Evolutionary conservation across 2,888 invertebrate species (phyloP), one percentile per base, ranked within the genome.

Genomic region (Noctua comes): DNA sequence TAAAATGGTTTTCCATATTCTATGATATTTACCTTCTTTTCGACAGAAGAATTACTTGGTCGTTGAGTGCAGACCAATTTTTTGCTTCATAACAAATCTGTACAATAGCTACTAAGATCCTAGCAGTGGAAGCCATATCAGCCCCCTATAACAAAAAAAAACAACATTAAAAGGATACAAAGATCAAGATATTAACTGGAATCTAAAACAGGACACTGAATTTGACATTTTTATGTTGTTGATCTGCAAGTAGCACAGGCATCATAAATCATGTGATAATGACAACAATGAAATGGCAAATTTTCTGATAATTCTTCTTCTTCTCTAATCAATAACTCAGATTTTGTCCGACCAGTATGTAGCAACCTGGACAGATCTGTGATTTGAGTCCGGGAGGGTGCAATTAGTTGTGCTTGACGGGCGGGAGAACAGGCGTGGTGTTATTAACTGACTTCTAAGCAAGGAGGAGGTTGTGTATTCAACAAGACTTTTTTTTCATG

Each of bases 101-200:
- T 10, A 99, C 99, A 91, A 99, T 98, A 43, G 99, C 98, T 5
- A 99, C 98, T 54, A 99, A 97, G 68, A 99, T 98, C 80, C 99
- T 97, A 13, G 99, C 98, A 71, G 99, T 99, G 0, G 99, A 99
- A 76, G 98, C 97, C 98, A 99, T 99, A 94, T 99, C 99, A 73
- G 99, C 98, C 73, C 99, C 98, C 98, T 98, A 62, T 65, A 76
- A 84, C 18, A 74, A 13, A 36, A 54, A 73, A 48, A 65, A 3
- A 13, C 2, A n/a, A n/a, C n/a, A n/a, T n/a, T n/a, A n/a, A n/a
- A n/a, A n/a, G n/a, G n/a, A n/a, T n/a, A n/a, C n/a, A n/a, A n/a
- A n/a, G n/a, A n/a, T n/a, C n/a, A n/a, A n/a, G n/a, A n/a, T n/a
- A n/a, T 24, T 31, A 70, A 24, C 36, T 48, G 7, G 7, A 40